Conservation (phyloP, 2,113 vertebrate species). For the Fulica atra region DNA sequence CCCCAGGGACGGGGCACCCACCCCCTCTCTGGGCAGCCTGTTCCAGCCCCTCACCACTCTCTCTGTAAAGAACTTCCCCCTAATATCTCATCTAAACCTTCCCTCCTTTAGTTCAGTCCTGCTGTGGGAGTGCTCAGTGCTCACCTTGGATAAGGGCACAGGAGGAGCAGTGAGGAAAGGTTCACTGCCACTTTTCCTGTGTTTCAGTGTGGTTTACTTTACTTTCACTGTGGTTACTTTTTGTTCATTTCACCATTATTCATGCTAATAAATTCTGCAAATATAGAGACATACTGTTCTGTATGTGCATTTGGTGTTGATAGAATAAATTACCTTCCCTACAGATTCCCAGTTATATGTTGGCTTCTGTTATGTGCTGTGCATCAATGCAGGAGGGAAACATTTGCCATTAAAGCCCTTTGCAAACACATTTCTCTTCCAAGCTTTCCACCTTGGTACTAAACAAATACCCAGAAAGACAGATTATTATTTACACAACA, state of each 20-base stretch:
- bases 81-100: too few relatives aligned
- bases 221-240: not conserved
- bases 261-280: not conserved
- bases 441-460: not conserved
- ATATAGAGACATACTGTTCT: not conserved
- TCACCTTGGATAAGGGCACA: not conserved
- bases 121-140: not conserved
- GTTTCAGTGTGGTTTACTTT: not conserved
- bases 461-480: constrained; percentile 32
- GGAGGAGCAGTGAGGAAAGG: not conserved
- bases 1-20: too few relatives aligned
- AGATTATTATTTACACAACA: not conserved
- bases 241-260: not conserved
- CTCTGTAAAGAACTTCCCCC: too few relatives aligned
- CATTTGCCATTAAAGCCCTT: not conserved
- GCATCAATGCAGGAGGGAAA: not conserved
- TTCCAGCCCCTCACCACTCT: too few relatives aligned
- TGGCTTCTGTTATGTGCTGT: not conserved
- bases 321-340: not conserved
- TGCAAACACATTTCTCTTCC: constrained; percentile 20
- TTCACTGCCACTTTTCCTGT: not conserved
- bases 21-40: too few relatives aligned
- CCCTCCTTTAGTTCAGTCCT: not conserved
- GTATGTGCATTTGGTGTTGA: not conserved
- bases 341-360: not conserved